Evolutionary conservation across 1,140 invertebrate genomes (phyloP), one percentile per base, ranked within the genome.

Genomic region (Drosophila aff.): DNA sequence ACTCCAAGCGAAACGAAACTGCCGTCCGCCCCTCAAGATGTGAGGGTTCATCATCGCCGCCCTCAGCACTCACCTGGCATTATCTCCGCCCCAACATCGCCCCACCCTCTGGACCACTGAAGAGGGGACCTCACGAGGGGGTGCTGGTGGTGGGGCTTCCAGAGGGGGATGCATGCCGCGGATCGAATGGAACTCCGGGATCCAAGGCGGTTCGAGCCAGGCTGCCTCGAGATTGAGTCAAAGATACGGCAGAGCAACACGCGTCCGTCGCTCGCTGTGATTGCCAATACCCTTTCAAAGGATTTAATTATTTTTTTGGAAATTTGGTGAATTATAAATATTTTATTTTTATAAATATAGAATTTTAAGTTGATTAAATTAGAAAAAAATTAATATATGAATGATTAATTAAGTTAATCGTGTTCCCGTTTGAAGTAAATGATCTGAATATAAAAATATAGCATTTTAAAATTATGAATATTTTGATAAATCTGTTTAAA

Each of bases 211-310:
- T 28, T 67, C 15, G 9, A 26, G 71, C 26, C 65, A 50, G 49
- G 65, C 65, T 69, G 69, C 65, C 52, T 50, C 65, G 46, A 86
- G 82, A 86, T 82, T 77, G 82, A 86, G 74, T 78, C 68, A 82
- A 75, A 75, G 82, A 85, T 85, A 86, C 44, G 64, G 50, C 23
- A 9, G 36, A 72, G 47, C 82, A 83, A 82, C 79, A 79, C 82
- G 82, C 69, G 74, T 82, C 59, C 60, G 41, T 65, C 52, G 64
- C 71, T 68, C 43, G 47, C 33, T 76, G 69, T 72, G 57, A 41
- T 78, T 71, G 59, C 50, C 31, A 31, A 63, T 64, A 75, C 72
- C 26, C 57, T 66, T 36, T 31, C 4, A 6, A 11, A 50, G 36
- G 46, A 18, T 28, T 0, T 0, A 23, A 36, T 0, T 15, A 41